Evolutionary conservation across 1,140 invertebrate species (phyloP), one percentile per base, ranked within the genome.

Genomic region (Magallana gigas): DNA sequence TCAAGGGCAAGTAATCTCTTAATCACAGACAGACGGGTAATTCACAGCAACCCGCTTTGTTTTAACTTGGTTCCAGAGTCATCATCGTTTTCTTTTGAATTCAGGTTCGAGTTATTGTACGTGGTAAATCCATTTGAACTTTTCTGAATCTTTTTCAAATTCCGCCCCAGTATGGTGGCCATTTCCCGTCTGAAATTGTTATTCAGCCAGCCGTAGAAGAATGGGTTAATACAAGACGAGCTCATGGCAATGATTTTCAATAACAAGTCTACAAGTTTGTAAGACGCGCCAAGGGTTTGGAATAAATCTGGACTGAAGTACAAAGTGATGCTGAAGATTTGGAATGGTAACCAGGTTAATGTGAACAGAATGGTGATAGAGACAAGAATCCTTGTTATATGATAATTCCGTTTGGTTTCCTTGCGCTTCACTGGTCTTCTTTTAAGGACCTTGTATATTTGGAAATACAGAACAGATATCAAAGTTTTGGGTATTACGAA

Each of bases 291-390:
- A 83, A 83, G 81, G 2, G 56, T 83, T 57, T 83, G 48, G 36
- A 83, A 57, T 58, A 83, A 23, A 23, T 57, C 48, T n/a, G 81
- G 48, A 83, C 56, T 57, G 36, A 83, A 83, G 57, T 83, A 83
- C 56, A 83, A 58, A 16, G 57, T 83, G 36, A 83, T 58, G 48
- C 81, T 83, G 16, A 83, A 83, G 57, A 83, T 18, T 23, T 83
- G 81, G 81, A 83, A 94, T 23, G 94, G 94, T 48, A 93, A 87
- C 94, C 94, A 99, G 16, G 97, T 99, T 0, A 98, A 95, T 0
- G 97, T 97, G 93, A 99, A 99, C 56, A 99, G 97, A 0, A 97
- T 96, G 0, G 99, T 98, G 97, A 99, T 99, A 0, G 98, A 97
- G 87, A 99, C 98, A 0, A 99, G 95, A 98, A 99, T 99, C 89